Conservation (phyloP, 1,140 invertebrate genomes). For the Apis laboriosa region DNA sequence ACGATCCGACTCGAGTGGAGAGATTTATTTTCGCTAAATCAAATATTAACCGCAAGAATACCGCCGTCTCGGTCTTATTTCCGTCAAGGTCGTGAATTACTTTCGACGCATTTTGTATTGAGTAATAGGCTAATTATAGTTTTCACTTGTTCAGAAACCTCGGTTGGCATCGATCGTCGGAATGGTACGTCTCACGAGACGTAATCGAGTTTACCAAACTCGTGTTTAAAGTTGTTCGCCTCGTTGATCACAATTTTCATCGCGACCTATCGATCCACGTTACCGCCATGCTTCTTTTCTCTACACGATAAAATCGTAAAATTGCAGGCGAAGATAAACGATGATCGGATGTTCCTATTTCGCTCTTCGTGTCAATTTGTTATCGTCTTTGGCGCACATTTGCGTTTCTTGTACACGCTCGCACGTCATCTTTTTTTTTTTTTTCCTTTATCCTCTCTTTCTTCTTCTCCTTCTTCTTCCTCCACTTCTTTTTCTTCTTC, state of each 20-base stretch:
- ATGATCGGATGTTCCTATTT: not conserved
- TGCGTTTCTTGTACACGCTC: conserved; percentile 27
- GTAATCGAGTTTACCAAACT: conserved; percentile 5
- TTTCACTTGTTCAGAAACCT: conserved; percentile 64
- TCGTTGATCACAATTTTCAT: not conserved
- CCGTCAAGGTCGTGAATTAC: conserved; percentile 65
- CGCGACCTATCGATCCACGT: not conserved
- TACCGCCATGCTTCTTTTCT: not conserved
- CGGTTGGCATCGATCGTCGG: conserved; percentile 52
- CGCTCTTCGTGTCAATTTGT: not conserved
- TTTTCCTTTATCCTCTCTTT: not conserved
- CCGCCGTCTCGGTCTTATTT: conserved; percentile 59
- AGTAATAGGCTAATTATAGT: conserved; percentile 73
- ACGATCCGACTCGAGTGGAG: no score
- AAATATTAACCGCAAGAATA: conserved; percentile 18
- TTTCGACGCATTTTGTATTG: conserved; percentile 71
- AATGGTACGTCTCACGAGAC: not conserved
- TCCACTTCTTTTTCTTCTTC: not conserved
- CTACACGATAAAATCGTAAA: not conserved
- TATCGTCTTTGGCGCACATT: not conserved
- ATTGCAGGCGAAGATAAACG: not conserved
- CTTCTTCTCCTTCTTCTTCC: not conserved
- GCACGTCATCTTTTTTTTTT: not conserved
- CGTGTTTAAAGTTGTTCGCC: conserved; percentile 3
- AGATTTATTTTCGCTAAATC: not conserved